A percentile compares a stretch with the other conserved stretches of the same genome.
phyloP scores from a whole-genome alignment of 1,140 invertebrate genomes.

The Carposina sasakii region DNA sequence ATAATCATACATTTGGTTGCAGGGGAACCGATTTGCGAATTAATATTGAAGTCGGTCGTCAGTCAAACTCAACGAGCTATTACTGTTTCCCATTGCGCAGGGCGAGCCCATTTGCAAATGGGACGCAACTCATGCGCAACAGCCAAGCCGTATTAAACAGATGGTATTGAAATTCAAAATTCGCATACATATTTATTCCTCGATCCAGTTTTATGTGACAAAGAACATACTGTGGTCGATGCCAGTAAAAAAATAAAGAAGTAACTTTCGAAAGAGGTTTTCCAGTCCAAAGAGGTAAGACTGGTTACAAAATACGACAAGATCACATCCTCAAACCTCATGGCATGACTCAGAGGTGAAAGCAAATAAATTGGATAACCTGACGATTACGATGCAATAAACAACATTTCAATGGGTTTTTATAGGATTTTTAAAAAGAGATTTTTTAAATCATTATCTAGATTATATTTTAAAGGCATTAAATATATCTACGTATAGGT shows the following conservation, averaged over 20 bases:
- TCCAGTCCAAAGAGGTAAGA: constrained; percentile 23
- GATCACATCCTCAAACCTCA: constrained; percentile 29
- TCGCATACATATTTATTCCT: too few relatives aligned
- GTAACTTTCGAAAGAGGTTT: constrained; percentile 32
- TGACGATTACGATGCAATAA: constrained; percentile 22
- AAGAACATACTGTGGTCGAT: too few relatives aligned
- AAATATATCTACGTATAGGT: too few relatives aligned
- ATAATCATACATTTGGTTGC: too few relatives aligned
- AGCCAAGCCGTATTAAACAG: too few relatives aligned
- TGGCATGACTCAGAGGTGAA: constrained; percentile 50
- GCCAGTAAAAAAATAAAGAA: not conserved
- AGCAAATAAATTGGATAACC: constrained; percentile 52
- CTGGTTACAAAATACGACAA: constrained; percentile 23
- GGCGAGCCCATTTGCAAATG: constrained; percentile 8
- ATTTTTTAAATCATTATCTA: too few relatives aligned
- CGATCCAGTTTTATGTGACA: too few relatives aligned
- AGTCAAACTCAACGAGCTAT: constrained; percentile 38
- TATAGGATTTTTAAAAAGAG: too few relatives aligned
- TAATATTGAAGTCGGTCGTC: constrained; percentile 28
- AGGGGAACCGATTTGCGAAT: constrained; percentile 46
- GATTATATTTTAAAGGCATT: too few relatives aligned
- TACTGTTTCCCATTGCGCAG: constrained; percentile 33
- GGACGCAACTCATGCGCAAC: constrained; percentile 2
- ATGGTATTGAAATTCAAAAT: too few relatives aligned
- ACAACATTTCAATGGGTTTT: too few relatives aligned